These are phyloP conservation scores for Antheraea assamensis DNA, from an alignment of 2,888 invertebrate species.

Conservation along the genomic window DNA sequence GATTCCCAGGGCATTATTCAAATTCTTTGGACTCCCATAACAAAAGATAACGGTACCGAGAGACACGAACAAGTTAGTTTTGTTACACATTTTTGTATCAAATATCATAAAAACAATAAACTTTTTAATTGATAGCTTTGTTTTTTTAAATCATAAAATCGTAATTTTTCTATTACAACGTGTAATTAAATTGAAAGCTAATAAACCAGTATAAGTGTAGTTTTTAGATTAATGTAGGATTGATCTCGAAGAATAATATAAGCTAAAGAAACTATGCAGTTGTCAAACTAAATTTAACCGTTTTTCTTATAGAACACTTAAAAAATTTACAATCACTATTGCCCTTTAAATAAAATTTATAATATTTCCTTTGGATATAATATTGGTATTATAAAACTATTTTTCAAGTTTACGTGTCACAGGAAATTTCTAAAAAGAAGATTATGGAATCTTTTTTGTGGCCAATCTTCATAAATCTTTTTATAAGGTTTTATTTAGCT, in stretches of 20 bases:
- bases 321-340: too few species aligned
- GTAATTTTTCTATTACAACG: neutral
- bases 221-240: neutral
- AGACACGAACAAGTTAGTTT: constrained; percentile 42
- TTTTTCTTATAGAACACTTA: too few species aligned
- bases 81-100: constrained; percentile 47
- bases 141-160: constrained; percentile 11
- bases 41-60: constrained; percentile 56
- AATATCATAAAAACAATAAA: neutral
- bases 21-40: constrained; percentile 33
- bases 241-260: neutral
- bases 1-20: constrained; percentile 35
- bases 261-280: too few species aligned
- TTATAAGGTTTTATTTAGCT: too few species aligned
- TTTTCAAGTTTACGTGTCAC: too few species aligned
- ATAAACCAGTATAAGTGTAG: neutral
- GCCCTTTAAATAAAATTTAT: too few species aligned
- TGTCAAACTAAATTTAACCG: too few species aligned
- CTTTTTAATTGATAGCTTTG: neutral
- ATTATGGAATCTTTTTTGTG: too few species aligned
- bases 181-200: neutral
- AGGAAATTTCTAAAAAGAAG: too few species aligned
- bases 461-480: too few species aligned
- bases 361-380: too few species aligned
- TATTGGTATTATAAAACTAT: too few species aligned